These are phyloP conservation scores for Galerucella calmariensis DNA, from an alignment of 2,888 invertebrate genomes.

Conservation along the genomic window DNA sequence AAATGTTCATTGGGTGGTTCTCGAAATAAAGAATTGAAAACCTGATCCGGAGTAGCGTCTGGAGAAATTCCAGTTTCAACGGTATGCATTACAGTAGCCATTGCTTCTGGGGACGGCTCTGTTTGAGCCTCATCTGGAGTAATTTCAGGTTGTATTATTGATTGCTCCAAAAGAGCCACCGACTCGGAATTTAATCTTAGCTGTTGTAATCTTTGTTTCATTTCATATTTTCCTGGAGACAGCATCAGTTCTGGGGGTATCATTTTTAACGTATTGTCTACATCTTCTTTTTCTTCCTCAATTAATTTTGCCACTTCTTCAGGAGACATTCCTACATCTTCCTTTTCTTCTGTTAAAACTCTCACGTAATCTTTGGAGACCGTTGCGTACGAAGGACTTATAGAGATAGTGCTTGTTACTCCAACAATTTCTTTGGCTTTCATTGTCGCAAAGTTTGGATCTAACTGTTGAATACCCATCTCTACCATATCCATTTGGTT, in stretches of 20 bases:
- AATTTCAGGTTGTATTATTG: constrained; percentile 53
- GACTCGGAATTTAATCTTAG: constrained; percentile 55
- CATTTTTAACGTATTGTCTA: constrained; percentile 57
- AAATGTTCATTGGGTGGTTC: constrained; percentile 46
- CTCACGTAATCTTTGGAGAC: constrained; percentile 30
- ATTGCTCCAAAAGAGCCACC: constrained; percentile 55
- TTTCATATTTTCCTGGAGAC: constrained; percentile 52
- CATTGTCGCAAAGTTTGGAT: constrained; percentile 28
- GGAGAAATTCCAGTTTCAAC: constrained; percentile 60
- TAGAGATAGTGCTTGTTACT: constrained; percentile 45
- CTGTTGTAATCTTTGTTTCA: constrained; percentile 56
- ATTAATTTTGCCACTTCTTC: constrained; percentile 56
- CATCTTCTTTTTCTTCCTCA: constrained; percentile 59
- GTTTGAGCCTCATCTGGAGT: constrained; percentile 56
- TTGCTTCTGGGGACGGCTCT: constrained; percentile 60
- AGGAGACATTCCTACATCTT: constrained; percentile 47
- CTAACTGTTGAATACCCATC: constrained; percentile 31
- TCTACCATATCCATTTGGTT: constrained; percentile 16
- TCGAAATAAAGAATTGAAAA: constrained; percentile 59
- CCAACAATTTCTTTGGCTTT: constrained; percentile 42
- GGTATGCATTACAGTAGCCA: constrained; percentile 60
- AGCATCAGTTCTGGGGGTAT: constrained; percentile 57
- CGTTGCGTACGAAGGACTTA: constrained; percentile 42
- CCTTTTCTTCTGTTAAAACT: constrained; percentile 27
- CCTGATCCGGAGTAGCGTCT: constrained; percentile 54